Conservation (phyloP, 2,113 vertebrate genomes). For the Ailuropoda melanoleuca region DNA sequence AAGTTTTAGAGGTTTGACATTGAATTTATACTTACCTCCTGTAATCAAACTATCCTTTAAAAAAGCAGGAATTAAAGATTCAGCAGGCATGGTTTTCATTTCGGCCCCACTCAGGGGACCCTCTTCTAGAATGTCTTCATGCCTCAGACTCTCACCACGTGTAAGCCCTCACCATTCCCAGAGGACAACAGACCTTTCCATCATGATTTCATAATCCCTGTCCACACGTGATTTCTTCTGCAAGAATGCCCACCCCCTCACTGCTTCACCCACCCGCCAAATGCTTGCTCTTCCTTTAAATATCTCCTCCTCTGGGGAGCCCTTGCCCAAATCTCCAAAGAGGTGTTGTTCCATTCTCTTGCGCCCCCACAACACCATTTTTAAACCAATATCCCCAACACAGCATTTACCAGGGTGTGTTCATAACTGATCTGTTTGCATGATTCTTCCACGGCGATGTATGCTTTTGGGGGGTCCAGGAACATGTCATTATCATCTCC, state of each 20-base stretch:
- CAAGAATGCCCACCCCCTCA: not conserved
- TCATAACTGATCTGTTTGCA: constrained; percentile 1
- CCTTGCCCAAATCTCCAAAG: constrained; percentile 9
- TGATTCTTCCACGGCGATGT: not conserved
- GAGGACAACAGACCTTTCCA: not conserved
- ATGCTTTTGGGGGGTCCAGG: not conserved
- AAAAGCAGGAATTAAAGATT: not conserved
- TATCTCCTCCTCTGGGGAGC: constrained; percentile 4
- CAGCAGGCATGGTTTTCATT: not conserved
- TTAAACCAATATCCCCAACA: not conserved
- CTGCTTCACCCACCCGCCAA: constrained; percentile 43
- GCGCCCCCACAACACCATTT: not conserved
- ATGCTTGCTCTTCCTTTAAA: constrained; percentile 39
- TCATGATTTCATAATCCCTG: not conserved
- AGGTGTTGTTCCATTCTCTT: constrained; percentile 14
- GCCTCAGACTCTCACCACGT: not conserved
- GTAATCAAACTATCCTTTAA: not conserved
- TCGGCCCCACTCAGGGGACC: not conserved
- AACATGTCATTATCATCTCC: not conserved
- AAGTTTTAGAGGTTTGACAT: not conserved
- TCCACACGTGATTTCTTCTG: constrained; percentile 15
- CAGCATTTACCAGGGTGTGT: not conserved
- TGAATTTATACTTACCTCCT: not conserved
- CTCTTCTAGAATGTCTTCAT: not conserved
- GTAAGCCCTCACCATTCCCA: not conserved